Evolutionary conservation across 2,113 vertebrate species (phyloP).

Genomic region (Leptobrachium ailaonicum): DNA sequence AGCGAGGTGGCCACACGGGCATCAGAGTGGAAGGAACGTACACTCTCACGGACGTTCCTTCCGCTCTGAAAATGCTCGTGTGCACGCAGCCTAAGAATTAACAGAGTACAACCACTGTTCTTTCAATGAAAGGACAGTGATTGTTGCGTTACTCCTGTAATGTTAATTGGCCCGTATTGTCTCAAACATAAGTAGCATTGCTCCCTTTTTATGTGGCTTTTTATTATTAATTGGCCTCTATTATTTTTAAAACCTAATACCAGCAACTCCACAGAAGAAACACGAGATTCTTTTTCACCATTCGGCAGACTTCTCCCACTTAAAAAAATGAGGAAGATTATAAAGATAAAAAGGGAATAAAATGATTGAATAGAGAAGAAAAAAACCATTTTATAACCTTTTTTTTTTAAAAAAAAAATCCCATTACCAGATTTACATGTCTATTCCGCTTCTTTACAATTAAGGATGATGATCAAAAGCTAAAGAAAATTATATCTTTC

Average conservation of each 20-base stretch:
- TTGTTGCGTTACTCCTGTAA: too few species aligned
- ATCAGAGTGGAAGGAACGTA: too few species aligned
- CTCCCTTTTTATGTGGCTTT: neutral
- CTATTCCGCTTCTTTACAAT: slow-evolving; percentile 58
- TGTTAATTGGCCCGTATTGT: neutral
- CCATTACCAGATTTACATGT: slow-evolving; percentile 48
- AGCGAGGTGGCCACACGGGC: too few species aligned
- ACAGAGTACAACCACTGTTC: too few species aligned
- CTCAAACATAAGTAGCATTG: neutral
- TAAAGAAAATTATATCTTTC: slow-evolving; percentile 27
- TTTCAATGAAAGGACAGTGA: too few species aligned
- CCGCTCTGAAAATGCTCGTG: too few species aligned
- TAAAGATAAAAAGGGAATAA: slow-evolving; percentile 42
- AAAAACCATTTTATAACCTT: slow-evolving; percentile 56
- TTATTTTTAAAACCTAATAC: slow-evolving; percentile 11
- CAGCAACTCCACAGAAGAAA: neutral
- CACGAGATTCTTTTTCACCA: neutral
- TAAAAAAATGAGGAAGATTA: slow-evolving; percentile 19
- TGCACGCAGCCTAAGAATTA: too few species aligned
- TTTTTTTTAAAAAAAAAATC: slow-evolving; percentile 37
- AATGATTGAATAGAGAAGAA: slow-evolving; percentile 48
- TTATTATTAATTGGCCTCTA: slow-evolving; percentile 7
- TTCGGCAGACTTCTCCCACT: neutral
- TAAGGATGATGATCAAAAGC: slow-evolving; percentile 56
- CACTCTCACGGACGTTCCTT: too few species aligned